phyloP scores from a whole-genome alignment of 1,140 invertebrate species.

The Latrodectus geometricus region DNA sequence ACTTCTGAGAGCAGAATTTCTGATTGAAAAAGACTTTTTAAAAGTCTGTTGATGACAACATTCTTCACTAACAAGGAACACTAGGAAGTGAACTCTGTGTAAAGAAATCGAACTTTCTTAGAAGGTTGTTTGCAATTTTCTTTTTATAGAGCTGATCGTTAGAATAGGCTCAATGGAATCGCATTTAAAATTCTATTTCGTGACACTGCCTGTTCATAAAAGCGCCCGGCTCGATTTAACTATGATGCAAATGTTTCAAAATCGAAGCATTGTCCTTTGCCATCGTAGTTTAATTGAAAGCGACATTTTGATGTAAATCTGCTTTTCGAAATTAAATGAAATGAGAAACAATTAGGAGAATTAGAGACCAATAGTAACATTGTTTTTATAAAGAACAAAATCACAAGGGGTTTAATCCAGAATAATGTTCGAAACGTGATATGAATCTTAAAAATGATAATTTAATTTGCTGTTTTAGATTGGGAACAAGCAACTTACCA shows the following conservation, averaged over 20 bases:
- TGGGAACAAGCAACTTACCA: background rate
- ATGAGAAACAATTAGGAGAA: background rate
- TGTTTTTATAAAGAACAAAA: background rate
- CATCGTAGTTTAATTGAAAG: background rate
- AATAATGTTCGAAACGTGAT: background rate
- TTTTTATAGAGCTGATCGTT: too few relatives aligned
- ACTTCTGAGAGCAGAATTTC: constrained; percentile 16
- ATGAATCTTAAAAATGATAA: background rate
- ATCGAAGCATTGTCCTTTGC: background rate
- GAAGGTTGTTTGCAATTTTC: background rate
- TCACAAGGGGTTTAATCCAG: background rate
- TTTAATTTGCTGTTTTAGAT: background rate
- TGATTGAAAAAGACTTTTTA: constrained; percentile 10
- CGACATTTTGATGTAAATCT: constrained; percentile 3
- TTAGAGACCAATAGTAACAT: background rate
- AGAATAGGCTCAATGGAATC: too few relatives aligned
- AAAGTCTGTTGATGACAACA: constrained; percentile 24
- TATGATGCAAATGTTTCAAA: background rate
- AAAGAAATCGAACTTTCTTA: constrained; percentile 15
- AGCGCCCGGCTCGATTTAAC: too few relatives aligned
- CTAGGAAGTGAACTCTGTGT: background rate
- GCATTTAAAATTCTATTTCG: too few relatives aligned
- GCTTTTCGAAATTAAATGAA: background rate
- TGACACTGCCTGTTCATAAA: too few relatives aligned
- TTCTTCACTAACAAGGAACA: constrained; percentile 26